Percentiles rank a stretch among this genome's conserved stretches.
These are phyloP conservation scores for Peromyscus californicus DNA, from an alignment of 2,113 vertebrate species.

Conservation along the genomic window DNA sequence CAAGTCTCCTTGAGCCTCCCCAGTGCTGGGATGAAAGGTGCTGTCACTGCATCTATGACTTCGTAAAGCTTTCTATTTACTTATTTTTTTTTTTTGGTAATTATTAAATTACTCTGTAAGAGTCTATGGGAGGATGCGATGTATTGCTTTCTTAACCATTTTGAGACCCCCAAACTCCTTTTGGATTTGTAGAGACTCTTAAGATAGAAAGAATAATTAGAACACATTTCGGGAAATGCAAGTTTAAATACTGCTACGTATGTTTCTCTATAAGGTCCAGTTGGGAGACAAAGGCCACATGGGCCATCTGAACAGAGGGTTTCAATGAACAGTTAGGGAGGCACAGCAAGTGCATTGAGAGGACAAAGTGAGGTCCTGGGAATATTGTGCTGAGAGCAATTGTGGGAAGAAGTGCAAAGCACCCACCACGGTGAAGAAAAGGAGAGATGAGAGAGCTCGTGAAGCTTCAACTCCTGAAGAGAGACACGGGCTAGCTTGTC, in stretches of 20 bases:
- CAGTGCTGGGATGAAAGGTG: not conserved
- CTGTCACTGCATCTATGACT: not conserved
- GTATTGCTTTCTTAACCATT: not conserved
- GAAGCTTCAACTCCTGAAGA: not conserved
- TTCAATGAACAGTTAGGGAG: not conserved
- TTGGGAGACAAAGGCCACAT: not conserved
- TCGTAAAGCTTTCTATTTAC: not conserved
- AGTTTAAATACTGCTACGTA: not conserved
- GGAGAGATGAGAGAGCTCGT: not conserved
- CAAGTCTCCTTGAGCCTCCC: not conserved
- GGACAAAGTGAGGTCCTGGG: not conserved
- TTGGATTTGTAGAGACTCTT: not conserved
- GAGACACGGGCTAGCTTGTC: not conserved
- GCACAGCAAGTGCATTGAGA: not conserved
- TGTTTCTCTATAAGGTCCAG: not conserved
- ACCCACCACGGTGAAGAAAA: too few species aligned
- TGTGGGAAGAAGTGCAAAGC: not conserved
- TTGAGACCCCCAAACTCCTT: conserved; percentile 23
- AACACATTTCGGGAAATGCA: not conserved
- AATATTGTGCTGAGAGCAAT: not conserved
- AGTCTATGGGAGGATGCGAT: not conserved
- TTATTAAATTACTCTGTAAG: not conserved
- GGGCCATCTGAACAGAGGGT: not conserved
- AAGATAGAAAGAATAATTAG: not conserved
- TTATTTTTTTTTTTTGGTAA: not conserved